These are phyloP conservation scores for Pampusana beccarii DNA, from an alignment of 2,113 vertebrate genomes.

Conservation along the genomic window DNA sequence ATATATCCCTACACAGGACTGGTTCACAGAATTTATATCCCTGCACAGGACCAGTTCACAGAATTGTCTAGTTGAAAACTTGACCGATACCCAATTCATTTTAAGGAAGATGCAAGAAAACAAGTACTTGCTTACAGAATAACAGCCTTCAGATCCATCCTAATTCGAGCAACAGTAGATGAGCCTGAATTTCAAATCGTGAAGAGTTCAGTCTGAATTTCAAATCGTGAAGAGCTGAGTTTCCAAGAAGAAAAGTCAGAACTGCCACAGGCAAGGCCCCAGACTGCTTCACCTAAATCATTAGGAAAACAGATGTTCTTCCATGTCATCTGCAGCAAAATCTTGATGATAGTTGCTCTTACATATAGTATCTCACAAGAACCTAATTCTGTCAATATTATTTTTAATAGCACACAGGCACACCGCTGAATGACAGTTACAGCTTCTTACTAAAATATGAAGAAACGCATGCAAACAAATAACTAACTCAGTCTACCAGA, in stretches of 20 bases:
- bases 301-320: not conserved
- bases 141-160: not conserved
- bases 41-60: not conserved
- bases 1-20: not conserved
- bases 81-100: not conserved
- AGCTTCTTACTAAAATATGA: not conserved
- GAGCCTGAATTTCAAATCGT: not conserved
- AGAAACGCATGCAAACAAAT: not conserved
- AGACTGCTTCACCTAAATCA: not conserved
- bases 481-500: not conserved
- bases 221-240: not conserved
- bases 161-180: not conserved
- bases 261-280: not conserved
- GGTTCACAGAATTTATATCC: not conserved
- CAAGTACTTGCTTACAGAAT: not conserved
- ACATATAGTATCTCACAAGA: not conserved
- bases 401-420: not conserved
- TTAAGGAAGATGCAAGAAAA: not conserved
- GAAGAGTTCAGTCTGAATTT: not conserved
- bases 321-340: not conserved
- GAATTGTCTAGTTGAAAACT: not conserved
- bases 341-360: not conserved
- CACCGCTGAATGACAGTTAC: not conserved
- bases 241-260: not conserved
- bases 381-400: not conserved